These are phyloP conservation scores for Mixornis gularis DNA, from an alignment of 2,113 vertebrate genomes.

Conservation along the genomic window DNA sequence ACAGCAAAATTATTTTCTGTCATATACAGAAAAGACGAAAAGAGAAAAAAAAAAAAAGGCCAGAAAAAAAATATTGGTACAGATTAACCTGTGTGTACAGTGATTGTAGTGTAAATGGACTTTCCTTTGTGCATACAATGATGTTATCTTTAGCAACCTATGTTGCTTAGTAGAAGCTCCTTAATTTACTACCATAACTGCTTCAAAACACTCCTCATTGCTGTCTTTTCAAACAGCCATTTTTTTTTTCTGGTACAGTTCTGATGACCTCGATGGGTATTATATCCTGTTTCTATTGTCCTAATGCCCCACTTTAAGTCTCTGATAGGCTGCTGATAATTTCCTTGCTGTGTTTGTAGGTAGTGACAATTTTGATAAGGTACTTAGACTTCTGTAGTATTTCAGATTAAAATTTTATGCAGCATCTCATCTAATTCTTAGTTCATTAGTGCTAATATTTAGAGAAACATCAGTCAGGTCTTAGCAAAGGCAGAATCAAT, in stretches of 20 bases:
- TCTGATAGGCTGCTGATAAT: background rate
- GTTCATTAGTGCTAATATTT: background rate
- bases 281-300: conserved; percentile 14
- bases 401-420: background rate
- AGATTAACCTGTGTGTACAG: background rate
- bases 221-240: background rate
- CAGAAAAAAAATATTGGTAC: background rate
- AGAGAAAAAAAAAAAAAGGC: background rate
- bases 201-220: background rate
- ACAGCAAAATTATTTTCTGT: background rate
- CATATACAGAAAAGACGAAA: background rate
- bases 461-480: background rate
- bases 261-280: background rate
- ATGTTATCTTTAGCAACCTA: background rate
- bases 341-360: background rate
- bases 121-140: background rate
- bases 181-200: conserved; percentile 17
- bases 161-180: background rate
- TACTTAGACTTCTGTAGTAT: background rate
- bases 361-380: background rate
- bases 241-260: background rate
- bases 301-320: background rate
- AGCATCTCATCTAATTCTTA: background rate
- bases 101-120: background rate
- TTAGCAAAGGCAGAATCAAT: background rate